These are phyloP conservation scores for Pelodytes ibericus DNA, from an alignment of 2,797 vertebrate species.

Conservation along the genomic window DNA sequence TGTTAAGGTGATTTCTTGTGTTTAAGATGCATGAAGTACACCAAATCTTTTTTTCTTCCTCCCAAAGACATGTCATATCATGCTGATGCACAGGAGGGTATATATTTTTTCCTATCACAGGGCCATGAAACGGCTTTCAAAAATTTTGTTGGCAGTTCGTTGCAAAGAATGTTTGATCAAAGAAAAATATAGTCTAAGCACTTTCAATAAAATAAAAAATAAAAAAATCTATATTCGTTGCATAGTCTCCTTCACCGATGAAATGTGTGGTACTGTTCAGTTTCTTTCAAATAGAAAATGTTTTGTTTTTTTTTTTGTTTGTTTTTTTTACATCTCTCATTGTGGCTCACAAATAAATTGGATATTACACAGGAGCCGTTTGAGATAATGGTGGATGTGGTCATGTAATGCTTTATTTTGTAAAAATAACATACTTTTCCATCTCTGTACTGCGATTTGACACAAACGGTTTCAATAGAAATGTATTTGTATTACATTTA, in stretches of 20 bases:
- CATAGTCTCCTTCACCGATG: conserved; percentile 40
- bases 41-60: conserved; percentile 46
- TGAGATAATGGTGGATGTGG: background rate
- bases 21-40: conserved; percentile 53
- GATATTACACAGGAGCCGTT: background rate
- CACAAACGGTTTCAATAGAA: background rate
- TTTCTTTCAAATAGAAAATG: conserved; percentile 23
- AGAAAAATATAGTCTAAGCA: conserved; percentile 48
- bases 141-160: conserved; percentile 52
- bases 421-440: background rate
- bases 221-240: conserved; percentile 43
- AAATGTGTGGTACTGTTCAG: conserved; percentile 23
- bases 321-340: background rate
- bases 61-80: conserved; percentile 52
- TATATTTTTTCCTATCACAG: conserved; percentile 53
- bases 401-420: background rate
- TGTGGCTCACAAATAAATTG: background rate
- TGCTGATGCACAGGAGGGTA: conserved; percentile 44
- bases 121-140: conserved; percentile 46
- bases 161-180: conserved; percentile 43
- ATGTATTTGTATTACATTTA: background rate
- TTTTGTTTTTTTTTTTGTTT: background rate
- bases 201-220: conserved; percentile 46
- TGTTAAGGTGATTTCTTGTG: conserved; percentile 54
- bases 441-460: background rate